Conservation (phyloP, 1,140 invertebrate genomes). For the Thaumatotibia leucotreta region DNA sequence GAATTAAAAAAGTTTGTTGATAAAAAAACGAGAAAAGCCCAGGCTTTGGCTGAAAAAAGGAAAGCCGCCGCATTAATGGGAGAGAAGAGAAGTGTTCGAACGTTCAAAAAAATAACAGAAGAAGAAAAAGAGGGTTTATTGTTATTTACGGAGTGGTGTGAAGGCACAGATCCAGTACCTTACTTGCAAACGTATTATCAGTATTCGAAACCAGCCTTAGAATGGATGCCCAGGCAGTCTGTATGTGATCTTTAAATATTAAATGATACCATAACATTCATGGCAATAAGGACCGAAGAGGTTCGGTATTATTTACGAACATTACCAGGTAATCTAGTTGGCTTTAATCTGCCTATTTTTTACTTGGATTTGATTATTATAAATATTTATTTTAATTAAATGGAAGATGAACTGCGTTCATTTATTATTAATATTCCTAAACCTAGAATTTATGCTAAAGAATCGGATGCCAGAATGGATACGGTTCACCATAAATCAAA, state of each 20-base stretch:
- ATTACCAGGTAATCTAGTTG: conserved; percentile 13
- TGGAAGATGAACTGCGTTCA: conserved; percentile 29
- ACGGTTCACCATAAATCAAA: background rate
- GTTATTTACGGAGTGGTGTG: conserved; percentile 74
- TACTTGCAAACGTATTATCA: conserved; percentile 59
- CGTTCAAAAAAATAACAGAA: conserved; percentile 38
- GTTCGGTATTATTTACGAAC: no score
- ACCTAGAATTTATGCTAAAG: conserved; percentile 18
- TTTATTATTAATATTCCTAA: conserved; percentile 32
- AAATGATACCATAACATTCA: no score
- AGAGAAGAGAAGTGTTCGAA: conserved; percentile 28
- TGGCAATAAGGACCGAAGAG: no score
- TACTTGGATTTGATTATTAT: background rate
- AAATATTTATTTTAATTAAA: conserved; percentile 17
- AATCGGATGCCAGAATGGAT: background rate
- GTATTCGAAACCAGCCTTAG: conserved; percentile 55
- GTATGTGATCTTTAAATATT: background rate
- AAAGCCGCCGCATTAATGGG: conserved; percentile 38
- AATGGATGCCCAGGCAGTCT: conserved; percentile 42
- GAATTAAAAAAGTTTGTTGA: conserved; percentile 44
- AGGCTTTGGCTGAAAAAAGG: conserved; percentile 37
- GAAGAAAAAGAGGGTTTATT: conserved; percentile 64
- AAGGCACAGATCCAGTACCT: conserved; percentile 57
- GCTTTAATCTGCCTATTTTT: conserved; percentile 15
- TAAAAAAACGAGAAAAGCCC: conserved; percentile 43